Evolutionary conservation across 2,797 vertebrate genomes (phyloP).

Genomic region (Lindbergichthys nudifrons): DNA sequence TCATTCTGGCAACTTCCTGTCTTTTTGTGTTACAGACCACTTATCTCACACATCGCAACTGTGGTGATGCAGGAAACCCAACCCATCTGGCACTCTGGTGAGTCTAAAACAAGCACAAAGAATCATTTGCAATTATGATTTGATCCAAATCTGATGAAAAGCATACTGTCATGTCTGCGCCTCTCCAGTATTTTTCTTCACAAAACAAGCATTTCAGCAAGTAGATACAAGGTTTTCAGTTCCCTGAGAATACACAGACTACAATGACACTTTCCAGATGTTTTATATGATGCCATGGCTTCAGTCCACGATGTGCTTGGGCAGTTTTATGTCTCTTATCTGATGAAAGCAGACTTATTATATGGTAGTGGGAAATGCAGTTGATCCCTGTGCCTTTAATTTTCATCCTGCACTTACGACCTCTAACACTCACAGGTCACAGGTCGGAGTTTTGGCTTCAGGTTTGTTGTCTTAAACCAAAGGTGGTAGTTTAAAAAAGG

Average conservation of each 20-base stretch:
- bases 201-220: background rate
- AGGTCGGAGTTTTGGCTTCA: background rate
- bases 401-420: background rate
- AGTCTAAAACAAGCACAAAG: conserved; percentile 3
- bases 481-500: too few species aligned
- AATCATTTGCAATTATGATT: background rate
- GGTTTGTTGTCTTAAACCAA: background rate
- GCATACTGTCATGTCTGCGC: background rate
- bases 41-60: background rate
- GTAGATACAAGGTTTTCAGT: background rate
- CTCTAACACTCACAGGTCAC: background rate
- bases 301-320: background rate
- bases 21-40: background rate
- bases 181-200: background rate
- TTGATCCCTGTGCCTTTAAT: background rate
- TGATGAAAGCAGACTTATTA: background rate
- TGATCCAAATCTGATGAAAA: background rate
- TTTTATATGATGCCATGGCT: background rate
- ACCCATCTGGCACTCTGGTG: background rate
- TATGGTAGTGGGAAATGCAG: background rate
- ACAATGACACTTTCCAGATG: too few species aligned
- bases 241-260: background rate
- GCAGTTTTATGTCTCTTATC: conserved; percentile 30
- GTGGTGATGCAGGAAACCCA: background rate
- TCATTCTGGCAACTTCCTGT: background rate